Base-by-base conservation (phyloP, 2,888 invertebrate genomes). In the Melanotus villosus region DNA sequence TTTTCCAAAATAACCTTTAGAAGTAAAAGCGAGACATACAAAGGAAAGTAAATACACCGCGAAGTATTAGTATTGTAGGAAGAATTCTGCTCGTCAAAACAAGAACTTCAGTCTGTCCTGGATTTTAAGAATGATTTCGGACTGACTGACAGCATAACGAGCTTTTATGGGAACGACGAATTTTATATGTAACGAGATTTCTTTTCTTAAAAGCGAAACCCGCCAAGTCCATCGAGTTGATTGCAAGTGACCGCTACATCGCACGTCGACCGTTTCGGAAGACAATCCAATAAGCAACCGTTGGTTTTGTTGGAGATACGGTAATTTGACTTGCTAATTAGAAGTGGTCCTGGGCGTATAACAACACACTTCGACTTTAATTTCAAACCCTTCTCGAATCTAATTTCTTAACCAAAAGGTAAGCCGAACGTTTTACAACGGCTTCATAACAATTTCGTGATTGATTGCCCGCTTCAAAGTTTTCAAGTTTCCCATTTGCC, bases 401-500 rank as follows among this genome's bases (percentile, higher is more conserved):
- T 12, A 36, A 19, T 57, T 57, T 38, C 26, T 23, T 18, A 32
- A 52, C 32, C 5, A 14, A 18, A 58, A 58, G 26, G 16, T 1
- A 43, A 23, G 2, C 16, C 14, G 23, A n/a, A 16, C 32, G 18
- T 43, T 26, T 26, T 43, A 23, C 58, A 41, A 43, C 41, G 19
- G 52, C 52, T 52, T 52, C 52, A 38, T 30, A 30, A 47, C 30
- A 60, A 60, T 60, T 45, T 43, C 47, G 34, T 60, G 60, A 60
- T 60, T 47, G 45, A 60, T 56, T 57, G 47, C 43, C 32, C 58
- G 36, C 32, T 32, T 34, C 30, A 38, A 65, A 65, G 45, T 65
- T 57, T 47, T 58, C 36, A 58, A 57, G 45, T 26, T 50, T 45
- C 57, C 34, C 50, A 65, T 65, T 65, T 65, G 47, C 21, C 65